A percentile compares a stretch with the other conserved stretches of the same genome.
Conservation (phyloP, 1,140 invertebrate species). For the Chironomus tepperi region DNA sequence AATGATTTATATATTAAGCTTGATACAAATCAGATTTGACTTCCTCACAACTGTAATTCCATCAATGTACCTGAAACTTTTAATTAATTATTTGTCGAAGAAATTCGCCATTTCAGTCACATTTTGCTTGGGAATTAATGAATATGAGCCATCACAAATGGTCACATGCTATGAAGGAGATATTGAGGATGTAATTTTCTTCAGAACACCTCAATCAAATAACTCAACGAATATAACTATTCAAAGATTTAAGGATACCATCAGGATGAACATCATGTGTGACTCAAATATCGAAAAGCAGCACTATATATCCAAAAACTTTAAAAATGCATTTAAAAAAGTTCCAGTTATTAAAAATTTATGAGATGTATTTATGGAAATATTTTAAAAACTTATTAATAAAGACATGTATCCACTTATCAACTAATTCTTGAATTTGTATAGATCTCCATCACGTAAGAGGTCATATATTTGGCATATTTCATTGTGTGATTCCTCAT, state of each 20-base stretch:
- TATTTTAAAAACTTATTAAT: no score
- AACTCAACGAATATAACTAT: conserved; percentile 70
- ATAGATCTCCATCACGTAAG: neutral
- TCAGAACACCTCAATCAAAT: conserved; percentile 71
- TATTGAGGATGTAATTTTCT: conserved; percentile 59
- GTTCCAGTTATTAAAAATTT: conserved; percentile 10
- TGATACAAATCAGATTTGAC: conserved; percentile 55
- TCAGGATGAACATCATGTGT: conserved; percentile 63
- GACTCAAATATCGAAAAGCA: conserved; percentile 57
- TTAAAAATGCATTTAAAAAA: neutral
- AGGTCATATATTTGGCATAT: neutral
- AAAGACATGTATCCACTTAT: neutral
- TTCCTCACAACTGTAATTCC: conserved; percentile 58
- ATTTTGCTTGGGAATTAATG: conserved; percentile 46
- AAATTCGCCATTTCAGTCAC: conserved; percentile 64
- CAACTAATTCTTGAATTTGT: neutral
- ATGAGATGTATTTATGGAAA: no score
- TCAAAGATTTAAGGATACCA: conserved; percentile 58
- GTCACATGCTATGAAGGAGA: conserved; percentile 57
- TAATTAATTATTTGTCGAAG: conserved; percentile 59
- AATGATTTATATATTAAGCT: conserved; percentile 56
- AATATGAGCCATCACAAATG: conserved; percentile 29
- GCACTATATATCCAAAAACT: conserved; percentile 34
- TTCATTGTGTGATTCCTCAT: conserved; percentile 5
- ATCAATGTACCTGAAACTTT: conserved; percentile 52